These are phyloP conservation scores for Sinhomidia bicolor DNA, from an alignment of 2,888 invertebrate genomes.

Conservation along the genomic window DNA sequence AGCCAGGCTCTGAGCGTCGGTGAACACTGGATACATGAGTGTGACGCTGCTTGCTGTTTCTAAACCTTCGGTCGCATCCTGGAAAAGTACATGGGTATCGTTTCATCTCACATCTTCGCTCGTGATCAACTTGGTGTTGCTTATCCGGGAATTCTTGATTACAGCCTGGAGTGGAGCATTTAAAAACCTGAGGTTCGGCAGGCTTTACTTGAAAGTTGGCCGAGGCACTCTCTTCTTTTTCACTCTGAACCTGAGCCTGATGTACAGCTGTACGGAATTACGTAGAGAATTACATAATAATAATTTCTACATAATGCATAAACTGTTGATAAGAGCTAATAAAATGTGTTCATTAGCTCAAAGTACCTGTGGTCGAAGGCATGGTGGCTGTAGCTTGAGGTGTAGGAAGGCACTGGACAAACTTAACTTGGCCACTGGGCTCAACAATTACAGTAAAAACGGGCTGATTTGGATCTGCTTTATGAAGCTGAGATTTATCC, in stretches of 20 bases:
- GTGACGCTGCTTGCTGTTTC: conserved; percentile 74
- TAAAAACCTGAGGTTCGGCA: conserved; percentile 63
- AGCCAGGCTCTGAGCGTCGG: conserved; percentile 69
- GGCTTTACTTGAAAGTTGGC: conserved; percentile 62
- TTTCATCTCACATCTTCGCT: conserved; percentile 72
- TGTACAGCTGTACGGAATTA: conserved; percentile 56
- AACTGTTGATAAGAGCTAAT: too few relatives aligned
- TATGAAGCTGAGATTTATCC: conserved; percentile 69
- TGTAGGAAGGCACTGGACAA: conserved; percentile 73
- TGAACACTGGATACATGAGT: conserved; percentile 74
- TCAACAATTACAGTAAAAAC: conserved; percentile 68
- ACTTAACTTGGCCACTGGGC: conserved; percentile 72
- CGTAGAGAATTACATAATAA: background rate
- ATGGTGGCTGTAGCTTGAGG: conserved; percentile 62
- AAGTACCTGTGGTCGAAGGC: conserved; percentile 68
- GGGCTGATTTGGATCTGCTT: conserved; percentile 70
- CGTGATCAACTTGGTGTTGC: conserved; percentile 72
- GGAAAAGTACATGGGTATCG: conserved; percentile 73
- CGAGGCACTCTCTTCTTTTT: conserved; percentile 73
- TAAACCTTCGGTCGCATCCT: conserved; percentile 74
- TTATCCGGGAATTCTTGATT: conserved; percentile 69
- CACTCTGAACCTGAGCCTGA: conserved; percentile 68
- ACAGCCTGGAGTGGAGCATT: conserved; percentile 74
- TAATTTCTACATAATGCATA: too few relatives aligned
- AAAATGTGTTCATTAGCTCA: too few relatives aligned